These are phyloP conservation scores for Operophtera brumata DNA, from an alignment of 2,888 invertebrate genomes.

Conservation along the genomic window DNA sequence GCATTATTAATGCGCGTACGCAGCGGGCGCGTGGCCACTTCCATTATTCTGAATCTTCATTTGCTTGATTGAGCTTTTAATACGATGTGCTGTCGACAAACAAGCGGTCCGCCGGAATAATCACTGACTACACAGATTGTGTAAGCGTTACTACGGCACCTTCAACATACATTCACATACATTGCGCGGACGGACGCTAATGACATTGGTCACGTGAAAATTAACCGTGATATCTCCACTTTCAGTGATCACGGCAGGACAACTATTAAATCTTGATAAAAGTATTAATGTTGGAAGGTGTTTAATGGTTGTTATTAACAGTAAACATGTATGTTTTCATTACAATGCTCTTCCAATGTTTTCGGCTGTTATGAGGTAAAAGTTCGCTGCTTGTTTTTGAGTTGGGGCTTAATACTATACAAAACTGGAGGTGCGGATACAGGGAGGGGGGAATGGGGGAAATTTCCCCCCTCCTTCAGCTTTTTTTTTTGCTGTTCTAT, in stretches of 20 bases:
- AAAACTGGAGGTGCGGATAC: no score
- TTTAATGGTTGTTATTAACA: conserved; percentile 32
- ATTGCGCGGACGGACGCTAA: conserved; percentile 53
- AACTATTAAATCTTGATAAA: conserved; percentile 45
- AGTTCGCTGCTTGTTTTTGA: no score
- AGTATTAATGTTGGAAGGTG: conserved; percentile 30
- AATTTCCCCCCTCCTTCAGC: no score
- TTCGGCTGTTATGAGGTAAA: background rate
- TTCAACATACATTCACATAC: conserved; percentile 59
- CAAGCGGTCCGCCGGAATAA: conserved; percentile 63
- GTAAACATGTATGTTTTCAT: background rate
- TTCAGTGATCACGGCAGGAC: conserved; percentile 47
- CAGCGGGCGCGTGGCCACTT: conserved; percentile 66
- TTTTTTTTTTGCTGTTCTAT: no score
- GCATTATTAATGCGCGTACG: conserved; percentile 80
- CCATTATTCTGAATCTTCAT: conserved; percentile 80
- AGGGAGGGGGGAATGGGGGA: no score
- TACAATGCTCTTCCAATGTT: background rate
- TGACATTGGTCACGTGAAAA: conserved; percentile 69
- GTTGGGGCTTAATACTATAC: no score
- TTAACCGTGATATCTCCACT: conserved; percentile 59
- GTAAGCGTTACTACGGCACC: conserved; percentile 41
- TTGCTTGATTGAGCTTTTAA: conserved; percentile 81
- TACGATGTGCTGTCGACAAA: conserved; percentile 74
- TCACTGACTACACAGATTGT: conserved; percentile 48